phyloP scores from a whole-genome alignment of 2,888 invertebrate species.

The Polyploca ridens region DNA sequence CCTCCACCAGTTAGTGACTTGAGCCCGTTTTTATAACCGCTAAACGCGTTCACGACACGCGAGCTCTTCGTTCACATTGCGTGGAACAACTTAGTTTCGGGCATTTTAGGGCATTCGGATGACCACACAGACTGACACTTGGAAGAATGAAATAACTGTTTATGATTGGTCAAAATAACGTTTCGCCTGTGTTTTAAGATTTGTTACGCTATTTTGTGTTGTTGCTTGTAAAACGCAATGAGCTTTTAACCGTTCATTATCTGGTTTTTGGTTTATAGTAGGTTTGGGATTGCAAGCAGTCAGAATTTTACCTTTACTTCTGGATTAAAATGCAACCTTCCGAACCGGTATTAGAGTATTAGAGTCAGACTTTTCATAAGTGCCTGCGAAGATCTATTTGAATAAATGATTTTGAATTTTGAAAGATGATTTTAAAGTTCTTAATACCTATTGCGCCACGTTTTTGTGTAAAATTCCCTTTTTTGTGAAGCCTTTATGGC shows the following conservation, averaged over 20 bases:
- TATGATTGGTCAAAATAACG: conserved; percentile 1
- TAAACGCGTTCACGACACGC: neutral
- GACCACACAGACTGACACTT: conserved; percentile 1
- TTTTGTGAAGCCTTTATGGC: too few relatives aligned
- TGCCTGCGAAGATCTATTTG: too few relatives aligned
- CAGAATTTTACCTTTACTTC: too few relatives aligned
- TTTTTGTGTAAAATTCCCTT: too few relatives aligned
- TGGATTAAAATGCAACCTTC: too few relatives aligned
- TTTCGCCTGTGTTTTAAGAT: conserved; percentile 5
- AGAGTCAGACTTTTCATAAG: too few relatives aligned
- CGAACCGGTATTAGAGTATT: too few relatives aligned
- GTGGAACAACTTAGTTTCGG: neutral
- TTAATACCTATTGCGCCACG: too few relatives aligned
- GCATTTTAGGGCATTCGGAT: neutral
- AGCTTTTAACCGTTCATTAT: neutral
- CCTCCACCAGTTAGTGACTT: neutral
- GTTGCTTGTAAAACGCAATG: neutral
- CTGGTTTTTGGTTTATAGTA: neutral
- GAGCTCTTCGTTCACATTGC: neutral
- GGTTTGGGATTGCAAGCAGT: neutral
- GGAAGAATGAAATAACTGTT: neutral
- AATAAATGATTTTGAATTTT: too few relatives aligned
- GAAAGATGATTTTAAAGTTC: too few relatives aligned
- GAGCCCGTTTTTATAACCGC: neutral
- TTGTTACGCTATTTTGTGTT: conserved; percentile 1